Base-by-base conservation (phyloP, 2,113 vertebrate genomes). In the Elgaria multicarinata region DNA sequence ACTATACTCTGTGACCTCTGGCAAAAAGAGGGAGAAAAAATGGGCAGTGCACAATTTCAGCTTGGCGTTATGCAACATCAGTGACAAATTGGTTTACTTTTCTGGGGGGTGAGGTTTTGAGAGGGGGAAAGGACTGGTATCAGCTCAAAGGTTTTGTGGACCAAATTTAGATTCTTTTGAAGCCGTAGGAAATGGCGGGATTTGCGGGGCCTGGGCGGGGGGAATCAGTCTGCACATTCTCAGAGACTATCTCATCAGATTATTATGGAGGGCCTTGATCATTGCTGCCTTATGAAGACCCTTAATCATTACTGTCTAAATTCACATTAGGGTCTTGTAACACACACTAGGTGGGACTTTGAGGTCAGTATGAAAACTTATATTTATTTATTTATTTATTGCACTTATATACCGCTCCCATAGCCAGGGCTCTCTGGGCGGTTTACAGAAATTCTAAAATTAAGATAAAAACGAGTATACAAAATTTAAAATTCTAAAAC, bases 1-100 rank as follows among this genome's bases (percentile, higher is more conserved):
- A 0, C 80, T 85, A 74, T 92, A 93, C 92, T 89, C 93, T 87
- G 77, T 92, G 96, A 97, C 95, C 96, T 96, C 95, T 96, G 94
- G 92, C 94, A 95, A 93, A 50, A 62, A 18, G 0, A 22, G 5
- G 5, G 4, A 20, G 20, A 9, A 3, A 20, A 20, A 20, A 20
- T 3, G 95, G 94, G 93, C 33, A 75, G 39, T 76, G 36, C 87
- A 71, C 42, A 69, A 83, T 94, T 94, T 94, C 91, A 94, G 94
- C 89, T 94, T 94, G 90, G 92, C 92, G 94, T 93, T 72, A 95
- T 90, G 93, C 92, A 97, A 88, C 85, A 92, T 87, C 89, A 80
- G 87, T 96, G 96, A 96, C 92, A 97, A 96, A 97, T 96, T 93
- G 93, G 92, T 94, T 95, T 95, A 85, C n/a, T 85, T 95, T 77